These are phyloP conservation scores for Catharus fuscescens DNA, from an alignment of 2,113 vertebrate species.

Conservation along the genomic window DNA sequence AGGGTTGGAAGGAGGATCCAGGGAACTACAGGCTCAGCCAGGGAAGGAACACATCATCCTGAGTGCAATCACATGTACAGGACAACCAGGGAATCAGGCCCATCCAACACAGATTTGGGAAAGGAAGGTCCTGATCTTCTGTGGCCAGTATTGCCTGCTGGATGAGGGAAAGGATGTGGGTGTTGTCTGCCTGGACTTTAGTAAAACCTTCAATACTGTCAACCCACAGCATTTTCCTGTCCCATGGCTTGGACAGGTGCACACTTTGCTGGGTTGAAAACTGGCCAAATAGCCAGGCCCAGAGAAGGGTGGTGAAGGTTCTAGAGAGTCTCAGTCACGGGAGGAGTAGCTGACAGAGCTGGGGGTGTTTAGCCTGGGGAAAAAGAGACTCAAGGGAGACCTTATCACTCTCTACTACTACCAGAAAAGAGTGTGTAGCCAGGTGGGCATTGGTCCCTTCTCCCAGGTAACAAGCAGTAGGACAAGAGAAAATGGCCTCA, in stretches of 20 bases:
- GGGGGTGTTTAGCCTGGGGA: not conserved
- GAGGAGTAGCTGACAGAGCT: not conserved
- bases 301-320: not conserved
- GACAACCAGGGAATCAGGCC: not conserved
- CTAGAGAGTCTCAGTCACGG: not conserved
- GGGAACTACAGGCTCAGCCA: not conserved
- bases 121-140: not conserved
- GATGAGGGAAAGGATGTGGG: not conserved
- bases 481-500: not conserved
- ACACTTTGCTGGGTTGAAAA: not conserved
- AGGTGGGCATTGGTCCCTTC: not conserved
- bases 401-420: not conserved
- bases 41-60: not conserved
- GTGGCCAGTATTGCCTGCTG: accelerated
- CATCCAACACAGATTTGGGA: not conserved
- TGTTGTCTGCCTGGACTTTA: not conserved
- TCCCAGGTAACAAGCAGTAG: not conserved
- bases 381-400: not conserved
- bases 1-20: not conserved
- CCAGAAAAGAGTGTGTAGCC: not conserved
- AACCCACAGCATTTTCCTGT: not conserved
- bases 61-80: accelerated
- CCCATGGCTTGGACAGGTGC: not conserved
- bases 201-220: not conserved
- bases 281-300: not conserved